Conservation (phyloP, 2,113 vertebrate species). For the Carlito syrichta region DNA sequence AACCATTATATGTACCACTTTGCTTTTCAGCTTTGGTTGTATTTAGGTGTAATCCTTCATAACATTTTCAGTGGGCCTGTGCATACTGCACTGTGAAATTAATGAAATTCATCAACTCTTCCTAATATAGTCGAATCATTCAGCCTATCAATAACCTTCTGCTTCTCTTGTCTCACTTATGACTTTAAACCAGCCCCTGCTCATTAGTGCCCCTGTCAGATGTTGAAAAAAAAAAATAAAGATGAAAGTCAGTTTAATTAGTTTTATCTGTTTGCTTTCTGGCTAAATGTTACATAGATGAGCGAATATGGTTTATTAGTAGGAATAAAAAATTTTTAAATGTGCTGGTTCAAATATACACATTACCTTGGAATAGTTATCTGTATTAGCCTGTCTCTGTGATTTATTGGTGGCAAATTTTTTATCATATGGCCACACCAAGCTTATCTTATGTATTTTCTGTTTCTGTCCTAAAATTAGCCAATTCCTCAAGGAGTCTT, state of each 20-base stretch:
- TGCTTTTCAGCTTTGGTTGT: neutral
- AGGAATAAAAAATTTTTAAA: neutral
- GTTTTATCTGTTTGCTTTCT: neutral
- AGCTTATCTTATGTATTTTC: neutral
- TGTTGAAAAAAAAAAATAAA: neutral
- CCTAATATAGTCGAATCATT: neutral
- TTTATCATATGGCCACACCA: neutral
- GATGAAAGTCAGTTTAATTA: neutral
- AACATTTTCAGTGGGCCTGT: neutral
- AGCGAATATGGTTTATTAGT: neutral
- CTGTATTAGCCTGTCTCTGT: neutral
- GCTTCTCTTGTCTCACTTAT: neutral
- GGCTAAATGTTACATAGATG: neutral
- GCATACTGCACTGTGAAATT: neutral
- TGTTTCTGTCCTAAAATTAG: neutral
- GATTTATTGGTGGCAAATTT: neutral
- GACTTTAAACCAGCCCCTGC: neutral
- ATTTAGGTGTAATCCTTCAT: neutral
- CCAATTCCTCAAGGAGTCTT: neutral
- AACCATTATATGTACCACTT: rapidly evolving
- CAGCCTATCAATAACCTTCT: neutral
- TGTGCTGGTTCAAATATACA: neutral
- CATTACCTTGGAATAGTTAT: neutral
- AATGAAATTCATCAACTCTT: neutral
- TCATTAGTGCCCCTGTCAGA: neutral